A percentile compares a stretch with the other conserved stretches of the same genome.
phyloP scores from a whole-genome alignment of 2,113 vertebrate species.

The Cisticola juncidis region DNA sequence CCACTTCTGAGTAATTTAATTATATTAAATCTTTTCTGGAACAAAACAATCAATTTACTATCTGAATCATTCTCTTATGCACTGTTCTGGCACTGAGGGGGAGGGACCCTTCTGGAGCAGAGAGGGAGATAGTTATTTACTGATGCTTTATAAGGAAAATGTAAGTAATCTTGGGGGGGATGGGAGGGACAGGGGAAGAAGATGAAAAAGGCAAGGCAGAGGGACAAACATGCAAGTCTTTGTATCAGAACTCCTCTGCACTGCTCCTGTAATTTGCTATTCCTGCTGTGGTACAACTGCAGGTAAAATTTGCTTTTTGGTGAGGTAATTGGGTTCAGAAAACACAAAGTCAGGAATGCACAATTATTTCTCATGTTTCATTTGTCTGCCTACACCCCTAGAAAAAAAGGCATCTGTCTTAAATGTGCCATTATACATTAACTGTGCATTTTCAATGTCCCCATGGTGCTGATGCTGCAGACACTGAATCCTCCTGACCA shows the following conservation, averaged over 20 bases:
- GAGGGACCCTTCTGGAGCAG: not conserved
- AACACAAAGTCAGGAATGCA: not conserved
- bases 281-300: not conserved
- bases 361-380: slow-evolving; percentile 13
- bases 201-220: not conserved
- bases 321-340: slow-evolving; percentile 2
- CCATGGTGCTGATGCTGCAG: not conserved
- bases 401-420: slow-evolving; percentile 22
- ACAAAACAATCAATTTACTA: not conserved
- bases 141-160: not conserved
- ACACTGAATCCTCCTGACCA: not conserved
- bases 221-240: not conserved
- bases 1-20: not conserved
- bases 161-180: not conserved
- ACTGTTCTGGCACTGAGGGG: not conserved
- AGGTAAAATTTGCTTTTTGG: slow-evolving; percentile 16
- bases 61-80: fast-evolving
- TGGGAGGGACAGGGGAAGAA: not conserved
- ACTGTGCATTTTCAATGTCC: not conserved
- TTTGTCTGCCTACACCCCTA: not conserved
- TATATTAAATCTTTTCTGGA: not conserved
- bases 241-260: not conserved
- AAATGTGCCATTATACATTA: not conserved
- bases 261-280: not conserved
- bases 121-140: not conserved